A percentile compares a stretch with the other conserved stretches of the same genome.
These are phyloP conservation scores for Pelvicachromis taeniatus DNA, from an alignment of 2,113 vertebrate genomes.

Conservation along the genomic window DNA sequence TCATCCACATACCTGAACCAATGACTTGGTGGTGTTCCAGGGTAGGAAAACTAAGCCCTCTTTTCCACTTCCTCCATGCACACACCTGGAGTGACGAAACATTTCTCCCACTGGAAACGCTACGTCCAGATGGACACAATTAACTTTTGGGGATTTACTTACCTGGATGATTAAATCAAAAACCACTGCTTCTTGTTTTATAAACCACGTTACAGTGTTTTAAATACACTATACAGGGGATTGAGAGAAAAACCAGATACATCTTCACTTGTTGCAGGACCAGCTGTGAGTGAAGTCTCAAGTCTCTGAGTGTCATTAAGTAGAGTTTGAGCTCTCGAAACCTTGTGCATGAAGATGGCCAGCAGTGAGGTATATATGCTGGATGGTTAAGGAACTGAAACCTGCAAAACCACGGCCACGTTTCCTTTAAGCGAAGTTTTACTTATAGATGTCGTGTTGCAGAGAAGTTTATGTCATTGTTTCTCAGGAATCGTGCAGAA, in stretches of 20 bases:
- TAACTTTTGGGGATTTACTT: no score
- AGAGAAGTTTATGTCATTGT: not conserved
- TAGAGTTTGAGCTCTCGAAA: not conserved
- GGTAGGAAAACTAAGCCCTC: no score
- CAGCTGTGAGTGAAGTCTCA: not conserved
- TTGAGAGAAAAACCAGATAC: not conserved
- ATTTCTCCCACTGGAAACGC: no score
- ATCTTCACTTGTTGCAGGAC: not conserved
- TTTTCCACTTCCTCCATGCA: no score
- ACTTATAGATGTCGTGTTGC: not conserved
- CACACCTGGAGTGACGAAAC: no score
- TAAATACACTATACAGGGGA: not conserved
- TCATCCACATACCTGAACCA: no score
- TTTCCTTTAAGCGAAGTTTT: not conserved
- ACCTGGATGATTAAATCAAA: no score
- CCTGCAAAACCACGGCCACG: not conserved
- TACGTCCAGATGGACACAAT: no score
- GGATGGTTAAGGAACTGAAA: not conserved
- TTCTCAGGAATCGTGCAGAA: not conserved
- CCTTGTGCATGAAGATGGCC: not conserved
- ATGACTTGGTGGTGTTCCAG: no score
- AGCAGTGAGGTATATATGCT: not conserved
- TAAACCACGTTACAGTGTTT: not conserved
- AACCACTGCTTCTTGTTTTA: not conserved
- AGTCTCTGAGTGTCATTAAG: not conserved